A percentile compares a stretch with the other conserved stretches of the same genome.
phyloP scores from a whole-genome alignment of 1,140 invertebrate species.

The Heliconius himera region DNA sequence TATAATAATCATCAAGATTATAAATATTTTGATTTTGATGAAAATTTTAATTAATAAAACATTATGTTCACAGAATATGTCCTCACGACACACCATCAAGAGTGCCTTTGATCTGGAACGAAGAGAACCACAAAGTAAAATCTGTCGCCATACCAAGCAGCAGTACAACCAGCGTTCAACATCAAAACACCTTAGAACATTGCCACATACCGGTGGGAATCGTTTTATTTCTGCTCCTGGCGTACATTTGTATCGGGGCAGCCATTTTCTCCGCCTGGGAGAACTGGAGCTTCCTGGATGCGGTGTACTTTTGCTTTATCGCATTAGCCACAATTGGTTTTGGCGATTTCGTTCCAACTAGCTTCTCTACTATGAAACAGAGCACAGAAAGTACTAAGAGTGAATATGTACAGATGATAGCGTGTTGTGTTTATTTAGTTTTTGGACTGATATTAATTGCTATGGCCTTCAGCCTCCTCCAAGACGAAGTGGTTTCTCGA shows the following conservation, averaged over 20 bases:
- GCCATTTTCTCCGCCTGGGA: slow-evolving; percentile 87
- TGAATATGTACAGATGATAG: slow-evolving; percentile 88
- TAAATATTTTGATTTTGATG: no score
- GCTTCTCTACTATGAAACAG: slow-evolving; percentile 72
- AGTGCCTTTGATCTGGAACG: slow-evolving; percentile 85
- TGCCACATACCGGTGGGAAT: slow-evolving; percentile 87
- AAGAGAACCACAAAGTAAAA: slow-evolving; percentile 66
- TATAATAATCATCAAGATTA: no score
- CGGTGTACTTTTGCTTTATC: slow-evolving; percentile 94
- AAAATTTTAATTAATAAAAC: no score
- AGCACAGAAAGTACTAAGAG: slow-evolving; percentile 83
- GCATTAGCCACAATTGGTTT: slow-evolving; percentile 94
- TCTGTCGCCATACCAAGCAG: slow-evolving; percentile 65
- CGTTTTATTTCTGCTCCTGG: slow-evolving; percentile 86
- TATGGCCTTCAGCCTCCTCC: slow-evolving; percentile 96
- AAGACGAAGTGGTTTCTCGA: slow-evolving; percentile 92
- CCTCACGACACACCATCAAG: slow-evolving; percentile 87
- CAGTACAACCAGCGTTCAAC: slow-evolving; percentile 60
- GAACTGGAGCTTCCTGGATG: slow-evolving; percentile 91
- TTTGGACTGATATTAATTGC: slow-evolving; percentile 94
- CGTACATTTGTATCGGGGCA: slow-evolving; percentile 88
- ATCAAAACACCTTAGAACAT: slow-evolving; percentile 71
- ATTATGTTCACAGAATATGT: slow-evolving; percentile 78
- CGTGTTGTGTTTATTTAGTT: slow-evolving; percentile 92
- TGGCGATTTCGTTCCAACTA: slow-evolving; percentile 89